Percentiles rank a stretch among this genome's conserved stretches.
Evolutionary conservation across 2,113 vertebrate species (phyloP).

Genomic region (Ictalurus furcatus): DNA sequence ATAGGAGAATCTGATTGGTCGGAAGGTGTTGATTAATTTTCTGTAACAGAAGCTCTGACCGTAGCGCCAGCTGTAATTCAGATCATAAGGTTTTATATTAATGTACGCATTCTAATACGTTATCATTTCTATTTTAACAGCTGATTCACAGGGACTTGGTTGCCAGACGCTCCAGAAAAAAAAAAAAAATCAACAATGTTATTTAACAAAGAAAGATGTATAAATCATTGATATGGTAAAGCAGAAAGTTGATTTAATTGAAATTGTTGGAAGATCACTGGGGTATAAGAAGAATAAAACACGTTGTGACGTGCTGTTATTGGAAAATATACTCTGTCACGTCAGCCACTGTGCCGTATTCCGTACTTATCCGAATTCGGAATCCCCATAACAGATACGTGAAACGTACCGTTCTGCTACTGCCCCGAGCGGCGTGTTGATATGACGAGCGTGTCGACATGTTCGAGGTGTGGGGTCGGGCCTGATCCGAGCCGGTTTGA

Average conservation of each 20-base stretch:
- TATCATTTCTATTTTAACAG: background rate
- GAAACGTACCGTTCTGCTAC: background rate
- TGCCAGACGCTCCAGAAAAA: background rate
- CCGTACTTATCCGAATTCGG: background rate
- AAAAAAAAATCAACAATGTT: too few species aligned
- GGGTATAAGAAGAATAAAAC: background rate
- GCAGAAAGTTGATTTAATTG: background rate
- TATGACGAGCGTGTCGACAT: background rate
- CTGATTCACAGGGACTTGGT: background rate
- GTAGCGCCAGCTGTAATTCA: background rate
- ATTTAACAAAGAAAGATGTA: background rate
- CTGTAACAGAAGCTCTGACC: background rate
- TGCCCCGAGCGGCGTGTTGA: background rate
- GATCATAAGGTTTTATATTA: background rate
- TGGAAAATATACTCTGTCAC: background rate
- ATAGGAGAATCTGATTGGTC: background rate
- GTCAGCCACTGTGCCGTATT: background rate
- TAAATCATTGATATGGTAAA: background rate
- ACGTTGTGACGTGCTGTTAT: background rate
- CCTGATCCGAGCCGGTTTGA: background rate
- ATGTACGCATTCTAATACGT: background rate
- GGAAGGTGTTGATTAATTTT: background rate
- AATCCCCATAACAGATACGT: background rate
- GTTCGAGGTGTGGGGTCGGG: background rate
- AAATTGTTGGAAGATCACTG: background rate